These are phyloP conservation scores for Drosophila grimshawi DNA, from an alignment of 1,140 invertebrate genomes.

Conservation along the genomic window DNA sequence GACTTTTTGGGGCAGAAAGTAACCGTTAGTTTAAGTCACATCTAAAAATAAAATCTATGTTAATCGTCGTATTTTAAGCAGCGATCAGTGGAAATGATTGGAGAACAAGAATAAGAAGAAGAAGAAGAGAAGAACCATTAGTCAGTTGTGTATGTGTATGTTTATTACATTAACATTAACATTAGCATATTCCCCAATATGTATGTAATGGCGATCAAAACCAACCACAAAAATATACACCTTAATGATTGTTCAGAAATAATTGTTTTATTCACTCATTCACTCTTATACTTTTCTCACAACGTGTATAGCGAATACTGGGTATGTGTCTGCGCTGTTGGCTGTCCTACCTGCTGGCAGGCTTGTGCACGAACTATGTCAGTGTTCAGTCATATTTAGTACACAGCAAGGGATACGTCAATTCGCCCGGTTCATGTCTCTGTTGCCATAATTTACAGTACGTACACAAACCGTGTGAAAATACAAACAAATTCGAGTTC, in stretches of 20 bases:
- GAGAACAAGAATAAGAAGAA: constrained; percentile 2
- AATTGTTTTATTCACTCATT: background rate
- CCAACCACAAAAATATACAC: constrained; percentile 47
- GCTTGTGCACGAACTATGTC: background rate
- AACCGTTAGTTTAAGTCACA: constrained; percentile 41
- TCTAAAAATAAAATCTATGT: background rate
- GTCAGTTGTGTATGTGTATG: constrained; percentile 36
- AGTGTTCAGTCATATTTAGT: constrained; percentile 3
- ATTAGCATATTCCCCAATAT: constrained; percentile 3
- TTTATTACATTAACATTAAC: constrained; percentile 12
- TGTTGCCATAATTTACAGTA: constrained; percentile 7
- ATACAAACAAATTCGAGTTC: background rate
- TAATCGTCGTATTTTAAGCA: constrained; percentile 13
- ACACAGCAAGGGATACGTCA: background rate
- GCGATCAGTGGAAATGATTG: constrained; percentile 2
- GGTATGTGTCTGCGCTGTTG: background rate
- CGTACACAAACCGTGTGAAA: background rate
- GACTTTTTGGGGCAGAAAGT: constrained; percentile 31
- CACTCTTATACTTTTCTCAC: constrained; percentile 14
- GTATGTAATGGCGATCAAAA: constrained; percentile 11
- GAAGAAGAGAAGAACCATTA: constrained; percentile 37
- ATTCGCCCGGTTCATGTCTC: constrained; percentile 6
- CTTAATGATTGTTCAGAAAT: constrained; percentile 45
- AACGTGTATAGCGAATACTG: background rate
- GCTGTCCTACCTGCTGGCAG: background rate